Percentiles rank a stretch among this genome's conserved stretches.
phyloP scores from a whole-genome alignment of 2,113 vertebrate genomes.

The Apaloderma vittatum region DNA sequence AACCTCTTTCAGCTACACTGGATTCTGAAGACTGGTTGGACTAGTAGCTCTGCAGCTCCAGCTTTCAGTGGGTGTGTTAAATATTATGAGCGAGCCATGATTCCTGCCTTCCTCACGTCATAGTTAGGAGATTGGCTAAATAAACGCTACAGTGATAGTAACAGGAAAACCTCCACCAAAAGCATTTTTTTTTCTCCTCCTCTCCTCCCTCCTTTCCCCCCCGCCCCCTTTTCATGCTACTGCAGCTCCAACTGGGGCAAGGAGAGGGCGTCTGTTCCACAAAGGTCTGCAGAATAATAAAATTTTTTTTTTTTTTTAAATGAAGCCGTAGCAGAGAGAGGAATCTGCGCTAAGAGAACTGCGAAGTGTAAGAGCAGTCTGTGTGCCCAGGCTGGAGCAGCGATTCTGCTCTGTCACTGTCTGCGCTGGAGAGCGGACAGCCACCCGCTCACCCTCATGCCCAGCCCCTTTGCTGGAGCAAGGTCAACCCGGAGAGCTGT shows the following conservation, averaged over 20 bases:
- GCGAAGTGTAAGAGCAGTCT: background rate
- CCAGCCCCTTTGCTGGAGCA: background rate
- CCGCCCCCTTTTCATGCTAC: slow-evolving; percentile 67
- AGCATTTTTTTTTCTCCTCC: slow-evolving; percentile 44
- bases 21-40: slow-evolving; percentile 72
- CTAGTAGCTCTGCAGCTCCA: slow-evolving; percentile 69
- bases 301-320: no score
- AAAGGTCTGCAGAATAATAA: slow-evolving; percentile 5
- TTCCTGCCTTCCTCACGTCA: slow-evolving; percentile 94
- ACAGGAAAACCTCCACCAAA: slow-evolving; percentile 79
- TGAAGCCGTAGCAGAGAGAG: background rate
- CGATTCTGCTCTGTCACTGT: background rate
- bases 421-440: background rate
- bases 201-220: slow-evolving; percentile 58
- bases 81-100: slow-evolving; percentile 88
- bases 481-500: background rate
- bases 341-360: background rate
- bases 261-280: slow-evolving; percentile 86
- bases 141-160: slow-evolving; percentile 82
- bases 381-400: background rate
- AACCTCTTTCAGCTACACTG: slow-evolving; percentile 69
- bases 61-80: slow-evolving; percentile 89
- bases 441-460: background rate
- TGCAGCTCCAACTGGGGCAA: slow-evolving; percentile 84
- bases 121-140: slow-evolving; percentile 91